These are phyloP conservation scores for Orcinus orca DNA, from an alignment of 2,113 vertebrate genomes.

Conservation along the genomic window DNA sequence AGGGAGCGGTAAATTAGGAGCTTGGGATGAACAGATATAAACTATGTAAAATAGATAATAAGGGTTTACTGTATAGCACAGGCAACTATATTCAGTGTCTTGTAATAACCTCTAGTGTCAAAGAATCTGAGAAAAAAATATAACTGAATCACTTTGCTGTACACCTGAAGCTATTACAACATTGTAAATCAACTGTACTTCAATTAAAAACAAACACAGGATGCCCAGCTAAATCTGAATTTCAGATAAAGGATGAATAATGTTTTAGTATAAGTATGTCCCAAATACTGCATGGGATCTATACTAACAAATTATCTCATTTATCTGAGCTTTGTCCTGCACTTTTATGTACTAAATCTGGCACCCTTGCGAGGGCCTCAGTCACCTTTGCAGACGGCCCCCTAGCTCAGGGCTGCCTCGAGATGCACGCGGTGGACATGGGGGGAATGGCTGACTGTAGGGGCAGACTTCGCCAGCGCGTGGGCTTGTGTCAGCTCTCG, in stretches of 20 bases:
- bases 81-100: neutral
- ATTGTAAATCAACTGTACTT: neutral
- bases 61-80: neutral
- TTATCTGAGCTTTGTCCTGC: neutral
- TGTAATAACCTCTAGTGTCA: neutral
- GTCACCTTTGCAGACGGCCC: neutral
- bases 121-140: neutral
- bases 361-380: neutral
- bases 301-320: neutral
- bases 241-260: neutral
- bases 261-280: neutral
- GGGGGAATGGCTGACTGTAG: fast-evolving
- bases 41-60: neutral
- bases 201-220: neutral
- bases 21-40: neutral
- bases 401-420: fast-evolving
- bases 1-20: neutral
- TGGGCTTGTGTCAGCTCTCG: fast-evolving
- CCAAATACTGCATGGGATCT: neutral
- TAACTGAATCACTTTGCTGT: neutral
- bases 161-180: neutral
- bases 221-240: neutral
- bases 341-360: neutral
- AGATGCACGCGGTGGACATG: neutral
- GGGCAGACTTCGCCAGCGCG: neutral